A percentile compares a stretch with the other conserved stretches of the same genome.
Evolutionary conservation across 2,888 invertebrate genomes (phyloP).

Genomic region (Oasisia sp.): DNA sequence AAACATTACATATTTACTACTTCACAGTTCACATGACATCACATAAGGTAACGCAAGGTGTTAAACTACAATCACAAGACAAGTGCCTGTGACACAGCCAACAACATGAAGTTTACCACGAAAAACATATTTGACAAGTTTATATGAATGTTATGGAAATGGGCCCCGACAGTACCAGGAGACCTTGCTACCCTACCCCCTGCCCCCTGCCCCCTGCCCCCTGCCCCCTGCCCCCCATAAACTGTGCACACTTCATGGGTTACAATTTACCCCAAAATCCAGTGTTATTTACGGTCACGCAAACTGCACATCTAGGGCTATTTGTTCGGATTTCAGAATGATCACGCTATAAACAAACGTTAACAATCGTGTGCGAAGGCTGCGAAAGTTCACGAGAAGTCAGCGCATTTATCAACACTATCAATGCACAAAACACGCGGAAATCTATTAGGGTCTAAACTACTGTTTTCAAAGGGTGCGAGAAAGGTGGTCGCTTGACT

Average conservation of each 20-base stretch:
- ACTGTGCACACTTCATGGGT: background rate
- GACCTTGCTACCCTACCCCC: background rate
- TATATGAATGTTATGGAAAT: background rate
- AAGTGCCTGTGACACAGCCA: background rate
- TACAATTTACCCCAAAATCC: background rate
- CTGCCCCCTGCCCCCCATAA: background rate
- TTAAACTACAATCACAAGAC: background rate
- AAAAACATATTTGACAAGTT: background rate
- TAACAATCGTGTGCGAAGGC: background rate
- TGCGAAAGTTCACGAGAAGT: background rate
- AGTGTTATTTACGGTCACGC: background rate
- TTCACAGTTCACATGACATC: background rate
- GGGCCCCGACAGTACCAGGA: background rate
- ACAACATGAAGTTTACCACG: background rate
- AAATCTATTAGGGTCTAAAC: constrained; percentile 3
- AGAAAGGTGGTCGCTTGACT: background rate
- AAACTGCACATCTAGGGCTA: background rate
- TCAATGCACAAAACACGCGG: background rate
- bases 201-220: too few relatives aligned
- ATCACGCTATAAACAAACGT: background rate
- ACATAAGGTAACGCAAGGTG: background rate
- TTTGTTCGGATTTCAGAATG: background rate
- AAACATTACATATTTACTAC: background rate
- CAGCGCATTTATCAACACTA: background rate
- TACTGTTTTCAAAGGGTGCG: background rate